These are phyloP conservation scores for Cosmia trapezina DNA, from an alignment of 2,888 invertebrate genomes.

Conservation along the genomic window DNA sequence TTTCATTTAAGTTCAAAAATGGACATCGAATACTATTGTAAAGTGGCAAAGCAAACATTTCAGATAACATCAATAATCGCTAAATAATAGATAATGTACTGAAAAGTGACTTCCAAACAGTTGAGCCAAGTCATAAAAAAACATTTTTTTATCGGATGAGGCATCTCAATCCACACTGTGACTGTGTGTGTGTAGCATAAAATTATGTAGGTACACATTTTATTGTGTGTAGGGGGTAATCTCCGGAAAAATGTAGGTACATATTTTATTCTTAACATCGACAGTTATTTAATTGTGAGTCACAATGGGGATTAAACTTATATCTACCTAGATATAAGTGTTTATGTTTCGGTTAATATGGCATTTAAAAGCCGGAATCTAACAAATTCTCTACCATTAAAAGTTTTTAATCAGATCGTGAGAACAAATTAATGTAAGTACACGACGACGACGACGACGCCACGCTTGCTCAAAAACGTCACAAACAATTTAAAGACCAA, in stretches of 20 bases:
- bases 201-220: too few species aligned
- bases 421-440: constrained; percentile 50
- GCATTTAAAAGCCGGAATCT: constrained; percentile 5
- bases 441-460: too few species aligned
- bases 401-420: constrained; percentile 52
- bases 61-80: neutral
- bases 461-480: constrained; percentile 59
- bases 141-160: constrained; percentile 19
- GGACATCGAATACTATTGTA: neutral
- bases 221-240: too few species aligned
- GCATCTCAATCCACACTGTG: neutral
- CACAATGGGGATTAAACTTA: neutral
- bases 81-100: constrained; percentile 4
- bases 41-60: neutral
- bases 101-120: neutral
- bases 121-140: constrained; percentile 6
- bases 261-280: too few species aligned
- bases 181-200: too few species aligned
- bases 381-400: constrained; percentile 34
- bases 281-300: too few species aligned
- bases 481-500: constrained; percentile 66
- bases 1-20: neutral
- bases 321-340: neutral
- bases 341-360: constrained; percentile 6
- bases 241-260: too few species aligned